Evolutionary conservation across 2,888 invertebrate species (phyloP).

Genomic region (Tetramorium bicarinatum): DNA sequence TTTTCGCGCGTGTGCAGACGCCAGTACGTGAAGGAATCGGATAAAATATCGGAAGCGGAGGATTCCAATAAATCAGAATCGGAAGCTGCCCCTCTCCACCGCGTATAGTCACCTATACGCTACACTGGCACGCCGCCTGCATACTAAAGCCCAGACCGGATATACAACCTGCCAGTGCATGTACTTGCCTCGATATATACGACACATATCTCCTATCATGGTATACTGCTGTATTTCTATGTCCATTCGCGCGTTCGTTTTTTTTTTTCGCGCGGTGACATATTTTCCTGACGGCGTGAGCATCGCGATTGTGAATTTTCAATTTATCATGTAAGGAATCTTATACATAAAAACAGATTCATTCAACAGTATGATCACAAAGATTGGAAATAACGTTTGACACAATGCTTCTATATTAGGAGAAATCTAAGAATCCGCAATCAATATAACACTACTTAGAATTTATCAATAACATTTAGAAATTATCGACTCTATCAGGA

Average conservation of each 20-base stretch:
- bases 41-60: slow-evolving; percentile 83
- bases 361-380: background rate
- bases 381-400: background rate
- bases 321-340: background rate
- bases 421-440: background rate
- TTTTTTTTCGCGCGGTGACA: slow-evolving; percentile 64
- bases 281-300: slow-evolving; percentile 61
- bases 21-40: slow-evolving; percentile 78
- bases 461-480: background rate
- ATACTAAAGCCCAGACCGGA: slow-evolving; percentile 85
- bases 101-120: slow-evolving; percentile 78
- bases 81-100: slow-evolving; percentile 81
- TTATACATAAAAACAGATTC: background rate
- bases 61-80: slow-evolving; percentile 85
- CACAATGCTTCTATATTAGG: background rate
- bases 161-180: slow-evolving; percentile 83
- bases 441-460: background rate
- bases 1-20: slow-evolving; percentile 60
- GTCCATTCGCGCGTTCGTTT: slow-evolving; percentile 51
- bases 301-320: background rate
- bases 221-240: slow-evolving; percentile 62
- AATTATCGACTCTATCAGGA: background rate
- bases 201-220: slow-evolving; percentile 69
- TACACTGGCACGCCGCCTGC: slow-evolving; percentile 82
- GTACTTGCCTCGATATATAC: slow-evolving; percentile 78